phyloP scores from a whole-genome alignment of 2,797 vertebrate species.

The Cossypha heuglini region DNA sequence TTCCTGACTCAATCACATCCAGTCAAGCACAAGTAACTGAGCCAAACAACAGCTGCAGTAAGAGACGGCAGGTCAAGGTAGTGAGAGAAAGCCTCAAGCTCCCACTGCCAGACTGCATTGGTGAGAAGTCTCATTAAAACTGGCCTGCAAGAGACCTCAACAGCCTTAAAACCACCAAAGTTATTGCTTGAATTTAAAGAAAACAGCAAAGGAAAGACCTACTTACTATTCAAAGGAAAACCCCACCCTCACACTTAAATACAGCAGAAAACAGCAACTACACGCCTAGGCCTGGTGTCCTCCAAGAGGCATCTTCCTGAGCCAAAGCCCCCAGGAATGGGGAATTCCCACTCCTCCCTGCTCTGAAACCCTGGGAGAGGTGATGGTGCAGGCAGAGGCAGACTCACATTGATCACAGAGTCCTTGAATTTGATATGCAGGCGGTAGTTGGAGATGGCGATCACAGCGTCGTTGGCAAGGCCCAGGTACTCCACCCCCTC shows the following conservation, averaged over 20 bases:
- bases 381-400: background rate
- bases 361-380: background rate
- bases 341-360: background rate
- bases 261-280: background rate
- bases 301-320: background rate
- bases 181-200: background rate
- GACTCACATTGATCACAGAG: slow-evolving; percentile 95
- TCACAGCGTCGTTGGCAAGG: slow-evolving; percentile 90
- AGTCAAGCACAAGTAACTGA: background rate
- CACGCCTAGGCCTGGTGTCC: rapidly evolving
- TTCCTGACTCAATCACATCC: background rate
- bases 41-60: background rate
- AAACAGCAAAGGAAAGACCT: background rate
- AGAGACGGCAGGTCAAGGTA: background rate
- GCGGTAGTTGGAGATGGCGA: slow-evolving; percentile 98
- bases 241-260: background rate
- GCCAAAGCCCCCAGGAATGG: background rate
- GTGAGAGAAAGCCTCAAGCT: background rate
- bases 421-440: slow-evolving; percentile 99
- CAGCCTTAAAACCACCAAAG: background rate
- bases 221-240: background rate
- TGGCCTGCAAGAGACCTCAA: background rate
- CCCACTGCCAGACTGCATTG: background rate
- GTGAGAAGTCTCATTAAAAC: background rate
- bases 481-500: slow-evolving; percentile 98